A percentile compares a stretch with the other conserved stretches of the same genome.
phyloP scores from a whole-genome alignment of 2,113 vertebrate species.

The Morone saxatilis region DNA sequence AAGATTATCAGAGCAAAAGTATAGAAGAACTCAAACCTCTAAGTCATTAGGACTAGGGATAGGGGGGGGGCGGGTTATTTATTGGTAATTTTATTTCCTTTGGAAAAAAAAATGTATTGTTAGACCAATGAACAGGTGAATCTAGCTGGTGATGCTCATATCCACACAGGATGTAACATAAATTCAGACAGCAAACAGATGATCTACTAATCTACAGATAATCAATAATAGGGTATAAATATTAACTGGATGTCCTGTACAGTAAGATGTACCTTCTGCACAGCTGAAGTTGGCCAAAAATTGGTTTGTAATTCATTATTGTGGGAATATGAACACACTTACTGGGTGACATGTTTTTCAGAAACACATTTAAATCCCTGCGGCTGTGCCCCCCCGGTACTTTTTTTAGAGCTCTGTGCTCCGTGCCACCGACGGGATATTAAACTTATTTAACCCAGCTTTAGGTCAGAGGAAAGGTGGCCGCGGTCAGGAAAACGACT shows the following conservation, averaged over 20 bases:
- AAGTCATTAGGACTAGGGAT: no score
- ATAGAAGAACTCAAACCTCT: conserved; percentile 21
- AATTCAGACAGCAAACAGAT: neutral
- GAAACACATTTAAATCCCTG: neutral
- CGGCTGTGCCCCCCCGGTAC: no score
- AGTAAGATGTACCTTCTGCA: neutral
- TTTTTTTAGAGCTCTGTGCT: neutral
- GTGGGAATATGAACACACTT: neutral
- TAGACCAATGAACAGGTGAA: neutral
- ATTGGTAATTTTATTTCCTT: neutral
- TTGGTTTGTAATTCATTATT: neutral
- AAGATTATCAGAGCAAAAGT: conserved; percentile 10
- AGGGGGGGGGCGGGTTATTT: no score
- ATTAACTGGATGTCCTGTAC: neutral
- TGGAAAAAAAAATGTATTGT: neutral
- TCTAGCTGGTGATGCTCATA: neutral
- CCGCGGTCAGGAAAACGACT: neutral
- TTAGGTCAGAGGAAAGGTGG: neutral
- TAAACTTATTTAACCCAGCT: neutral
- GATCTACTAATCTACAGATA: neutral
- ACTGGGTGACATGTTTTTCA: neutral
- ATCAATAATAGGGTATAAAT: neutral
- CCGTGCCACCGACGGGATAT: neutral
- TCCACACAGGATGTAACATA: neutral
- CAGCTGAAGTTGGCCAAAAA: neutral